These are phyloP conservation scores for Leptura quadrifasciata DNA, from an alignment of 2,888 invertebrate genomes.

Conservation along the genomic window DNA sequence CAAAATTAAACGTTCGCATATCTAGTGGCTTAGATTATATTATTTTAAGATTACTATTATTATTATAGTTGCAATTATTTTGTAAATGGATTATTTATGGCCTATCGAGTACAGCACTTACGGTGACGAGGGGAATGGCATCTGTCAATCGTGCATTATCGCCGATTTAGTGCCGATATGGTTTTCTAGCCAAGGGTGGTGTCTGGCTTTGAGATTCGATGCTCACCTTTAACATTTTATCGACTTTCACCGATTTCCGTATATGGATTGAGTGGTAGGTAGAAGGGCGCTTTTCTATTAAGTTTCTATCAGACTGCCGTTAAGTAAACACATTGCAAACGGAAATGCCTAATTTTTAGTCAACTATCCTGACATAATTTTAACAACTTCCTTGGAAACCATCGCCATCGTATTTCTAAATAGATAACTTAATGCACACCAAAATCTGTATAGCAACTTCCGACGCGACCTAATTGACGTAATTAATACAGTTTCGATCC, in stretches of 20 bases:
- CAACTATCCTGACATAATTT: constrained; percentile 56
- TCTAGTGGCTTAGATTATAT: too few relatives aligned
- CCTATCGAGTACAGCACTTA: neutral
- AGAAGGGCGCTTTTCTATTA: constrained; percentile 62
- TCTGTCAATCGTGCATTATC: constrained; percentile 16
- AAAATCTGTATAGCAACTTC: constrained; percentile 19
- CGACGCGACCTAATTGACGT: constrained; percentile 27
- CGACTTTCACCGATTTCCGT: constrained; percentile 64
- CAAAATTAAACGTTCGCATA: too few relatives aligned
- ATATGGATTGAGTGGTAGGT: constrained; percentile 56
- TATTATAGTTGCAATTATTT: too few relatives aligned
- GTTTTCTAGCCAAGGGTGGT: constrained; percentile 32
- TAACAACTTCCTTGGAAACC: constrained; percentile 53
- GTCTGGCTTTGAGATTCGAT: constrained; percentile 38
- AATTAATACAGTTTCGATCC: constrained; percentile 34
- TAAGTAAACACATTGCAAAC: constrained; percentile 59
- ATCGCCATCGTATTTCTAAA: constrained; percentile 2
- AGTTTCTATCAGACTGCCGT: constrained; percentile 58
- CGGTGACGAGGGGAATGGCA: neutral
- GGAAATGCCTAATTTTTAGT: constrained; percentile 55
- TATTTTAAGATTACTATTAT: too few relatives aligned
- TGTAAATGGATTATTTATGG: neutral
- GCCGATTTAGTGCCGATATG: constrained; percentile 14
- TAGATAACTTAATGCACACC: constrained; percentile 19
- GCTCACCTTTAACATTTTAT: constrained; percentile 65